Conservation (phyloP, 2,797 vertebrate species). For the Otolemur crassicaudatus region DNA sequence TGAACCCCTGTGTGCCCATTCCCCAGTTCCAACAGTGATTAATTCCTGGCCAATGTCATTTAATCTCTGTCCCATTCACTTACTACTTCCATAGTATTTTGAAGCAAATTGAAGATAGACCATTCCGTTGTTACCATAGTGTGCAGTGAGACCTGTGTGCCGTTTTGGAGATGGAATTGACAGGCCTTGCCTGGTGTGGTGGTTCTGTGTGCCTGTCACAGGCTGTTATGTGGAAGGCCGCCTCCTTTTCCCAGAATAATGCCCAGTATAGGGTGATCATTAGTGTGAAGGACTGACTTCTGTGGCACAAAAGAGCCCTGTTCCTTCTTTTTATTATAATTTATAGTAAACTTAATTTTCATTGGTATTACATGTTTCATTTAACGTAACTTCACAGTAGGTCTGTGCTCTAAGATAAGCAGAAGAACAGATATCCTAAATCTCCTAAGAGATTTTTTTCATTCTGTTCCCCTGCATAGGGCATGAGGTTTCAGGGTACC, state of each 20-base stretch:
- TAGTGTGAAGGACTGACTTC: background rate
- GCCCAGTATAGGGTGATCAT: rapidly evolving
- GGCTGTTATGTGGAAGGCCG: no score
- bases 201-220: background rate
- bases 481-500: background rate
- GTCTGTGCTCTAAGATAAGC: background rate
- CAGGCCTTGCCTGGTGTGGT: background rate
- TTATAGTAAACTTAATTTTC: constrained; percentile 74
- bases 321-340: background rate
- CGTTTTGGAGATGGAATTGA: background rate
- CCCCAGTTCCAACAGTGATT: background rate
- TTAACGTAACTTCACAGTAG: constrained; percentile 49
- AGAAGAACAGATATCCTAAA: constrained; percentile 2
- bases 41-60: background rate
- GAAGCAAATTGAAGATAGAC: background rate
- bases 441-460: background rate
- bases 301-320: background rate
- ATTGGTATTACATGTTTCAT: background rate
- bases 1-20: background rate
- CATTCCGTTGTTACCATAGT: background rate
- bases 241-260: background rate
- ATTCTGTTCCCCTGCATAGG: background rate
- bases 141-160: background rate
- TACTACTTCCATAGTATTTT: background rate
- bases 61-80: background rate